These are phyloP conservation scores for Boulengeromyrus knoepffleri DNA, from an alignment of 2,113 vertebrate species.

Conservation along the genomic window DNA sequence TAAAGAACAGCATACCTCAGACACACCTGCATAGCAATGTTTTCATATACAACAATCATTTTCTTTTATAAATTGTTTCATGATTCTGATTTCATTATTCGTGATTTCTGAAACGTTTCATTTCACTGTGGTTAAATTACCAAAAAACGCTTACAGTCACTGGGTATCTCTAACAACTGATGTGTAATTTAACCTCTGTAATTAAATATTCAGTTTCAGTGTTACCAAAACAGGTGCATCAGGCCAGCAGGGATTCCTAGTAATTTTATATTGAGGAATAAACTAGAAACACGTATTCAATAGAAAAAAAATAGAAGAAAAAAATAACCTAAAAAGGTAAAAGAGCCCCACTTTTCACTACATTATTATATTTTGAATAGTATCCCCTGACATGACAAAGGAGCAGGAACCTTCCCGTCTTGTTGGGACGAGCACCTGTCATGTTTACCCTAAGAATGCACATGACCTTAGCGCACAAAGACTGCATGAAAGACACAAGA, in stretches of 20 bases:
- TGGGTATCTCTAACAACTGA: background rate
- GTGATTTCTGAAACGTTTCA: background rate
- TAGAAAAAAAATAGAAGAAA: no score
- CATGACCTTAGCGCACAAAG: slow-evolving; percentile 8
- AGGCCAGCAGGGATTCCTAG: background rate
- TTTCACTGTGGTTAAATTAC: background rate
- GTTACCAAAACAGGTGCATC: background rate
- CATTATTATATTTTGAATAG: background rate
- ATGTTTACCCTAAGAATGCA: background rate
- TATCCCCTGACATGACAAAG: background rate
- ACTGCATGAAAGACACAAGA: slow-evolving; percentile 9
- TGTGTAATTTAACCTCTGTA: background rate
- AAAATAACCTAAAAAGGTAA: background rate
- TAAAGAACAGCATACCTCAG: slow-evolving; percentile 17
- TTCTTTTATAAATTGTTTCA: background rate
- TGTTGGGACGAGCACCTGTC: background rate
- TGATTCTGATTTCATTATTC: background rate
- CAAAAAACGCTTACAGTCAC: background rate
- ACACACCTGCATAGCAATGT: background rate
- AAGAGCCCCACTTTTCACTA: background rate
- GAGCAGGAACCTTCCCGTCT: background rate
- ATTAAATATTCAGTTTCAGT: background rate
- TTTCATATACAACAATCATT: background rate
- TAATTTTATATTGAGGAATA: background rate
- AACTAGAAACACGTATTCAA: background rate